Evolutionary conservation across 2,797 vertebrate genomes (phyloP).

Genomic region (Coluber constrictor): DNA sequence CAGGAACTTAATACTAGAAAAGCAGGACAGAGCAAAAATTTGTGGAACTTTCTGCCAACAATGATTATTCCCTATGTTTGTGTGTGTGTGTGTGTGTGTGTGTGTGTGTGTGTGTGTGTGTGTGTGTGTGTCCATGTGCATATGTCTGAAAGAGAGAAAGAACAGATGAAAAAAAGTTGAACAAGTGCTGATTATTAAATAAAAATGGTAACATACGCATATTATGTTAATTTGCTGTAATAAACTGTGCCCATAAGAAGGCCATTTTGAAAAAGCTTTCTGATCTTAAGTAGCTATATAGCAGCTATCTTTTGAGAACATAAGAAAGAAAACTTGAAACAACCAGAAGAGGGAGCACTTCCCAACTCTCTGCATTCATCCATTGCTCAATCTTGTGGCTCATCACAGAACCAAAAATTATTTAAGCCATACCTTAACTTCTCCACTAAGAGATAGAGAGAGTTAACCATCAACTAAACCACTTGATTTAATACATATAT

Average conservation of each 20-base stretch:
- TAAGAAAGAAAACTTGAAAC: not conserved
- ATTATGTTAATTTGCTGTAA: not conserved
- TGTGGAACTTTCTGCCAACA: not conserved
- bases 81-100: not conserved
- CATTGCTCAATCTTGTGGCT: not conserved
- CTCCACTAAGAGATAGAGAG: not conserved
- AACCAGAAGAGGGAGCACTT: constrained; percentile 18
- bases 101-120: too few relatives aligned
- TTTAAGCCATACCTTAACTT: too few relatives aligned
- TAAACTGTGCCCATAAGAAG: not conserved
- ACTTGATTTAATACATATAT: not conserved
- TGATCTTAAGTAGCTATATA: not conserved
- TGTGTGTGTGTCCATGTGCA: not conserved
- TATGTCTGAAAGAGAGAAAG: not conserved
- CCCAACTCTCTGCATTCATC: not conserved
- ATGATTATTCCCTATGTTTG: not conserved
- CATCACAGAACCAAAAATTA: not conserved
- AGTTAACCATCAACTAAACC: not conserved
- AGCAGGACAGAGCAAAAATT: not conserved
- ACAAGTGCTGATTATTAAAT: not conserved
- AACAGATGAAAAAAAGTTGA: not conserved
- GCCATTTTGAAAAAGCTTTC: not conserved
- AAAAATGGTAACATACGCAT: not conserved
- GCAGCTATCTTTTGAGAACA: too few relatives aligned
- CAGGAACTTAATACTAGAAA: not conserved